A percentile compares a stretch with the other conserved stretches of the same genome.
Evolutionary conservation across 2,888 invertebrate genomes (phyloP).

Genomic region (Nowickia ferox): DNA sequence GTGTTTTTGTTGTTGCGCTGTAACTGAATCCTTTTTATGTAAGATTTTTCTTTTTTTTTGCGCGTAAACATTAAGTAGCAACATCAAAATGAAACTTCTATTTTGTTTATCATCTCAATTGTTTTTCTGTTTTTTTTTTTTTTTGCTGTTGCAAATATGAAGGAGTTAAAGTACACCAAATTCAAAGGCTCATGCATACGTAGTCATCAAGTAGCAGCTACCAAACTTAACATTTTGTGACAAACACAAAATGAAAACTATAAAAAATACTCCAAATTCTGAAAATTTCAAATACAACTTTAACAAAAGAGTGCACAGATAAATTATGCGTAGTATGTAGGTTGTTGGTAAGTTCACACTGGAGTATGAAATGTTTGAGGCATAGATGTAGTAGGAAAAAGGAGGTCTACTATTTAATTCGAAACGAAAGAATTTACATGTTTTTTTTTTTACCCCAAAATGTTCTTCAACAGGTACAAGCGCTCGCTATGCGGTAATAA

Average conservation of each 20-base stretch:
- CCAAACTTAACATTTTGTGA: slow-evolving; percentile 59
- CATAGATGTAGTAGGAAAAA: background rate
- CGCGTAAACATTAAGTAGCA: slow-evolving; percentile 39
- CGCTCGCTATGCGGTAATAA: no score
- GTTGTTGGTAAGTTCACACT: slow-evolving; percentile 9
- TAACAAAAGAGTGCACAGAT: slow-evolving; percentile 32
- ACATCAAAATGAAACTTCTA: slow-evolving; percentile 53
- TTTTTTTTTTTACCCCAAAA: no score
- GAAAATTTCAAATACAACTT: slow-evolving; percentile 38
- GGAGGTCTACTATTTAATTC: background rate
- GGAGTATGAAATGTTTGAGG: background rate
- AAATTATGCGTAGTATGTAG: slow-evolving; percentile 60
- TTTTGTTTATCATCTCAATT: slow-evolving; percentile 2
- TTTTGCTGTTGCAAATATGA: slow-evolving; percentile 20
- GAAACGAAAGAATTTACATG: no score
- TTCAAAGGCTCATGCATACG: slow-evolving; percentile 2
- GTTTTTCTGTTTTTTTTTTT: background rate
- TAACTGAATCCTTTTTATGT: slow-evolving; percentile 50
- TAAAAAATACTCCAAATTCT: background rate
- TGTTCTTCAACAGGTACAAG: no score
- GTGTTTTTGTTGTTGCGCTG: slow-evolving; percentile 9
- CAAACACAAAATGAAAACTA: slow-evolving; percentile 15
- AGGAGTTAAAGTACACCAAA: slow-evolving; percentile 48
- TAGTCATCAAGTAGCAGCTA: background rate
- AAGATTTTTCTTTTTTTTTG: background rate